Conservation (phyloP, 2,797 vertebrate species). For the Falco naumanni region DNA sequence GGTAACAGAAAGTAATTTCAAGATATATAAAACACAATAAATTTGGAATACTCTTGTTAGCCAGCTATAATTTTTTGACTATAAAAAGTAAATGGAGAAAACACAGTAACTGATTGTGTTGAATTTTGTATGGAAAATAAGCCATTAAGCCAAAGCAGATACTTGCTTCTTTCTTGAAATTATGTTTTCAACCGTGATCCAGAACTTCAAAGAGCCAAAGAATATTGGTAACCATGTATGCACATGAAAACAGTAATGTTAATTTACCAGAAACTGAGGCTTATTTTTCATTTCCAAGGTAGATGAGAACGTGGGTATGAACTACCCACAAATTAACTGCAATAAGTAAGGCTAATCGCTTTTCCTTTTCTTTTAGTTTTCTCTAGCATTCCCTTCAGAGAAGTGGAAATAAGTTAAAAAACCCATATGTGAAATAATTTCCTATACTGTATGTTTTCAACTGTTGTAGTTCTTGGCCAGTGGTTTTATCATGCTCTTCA, state of each 20-base stretch:
- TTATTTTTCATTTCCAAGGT: background rate
- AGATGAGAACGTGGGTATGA: background rate
- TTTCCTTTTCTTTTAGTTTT: background rate
- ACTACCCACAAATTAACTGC: background rate
- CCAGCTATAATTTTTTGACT: slow-evolving; percentile 18
- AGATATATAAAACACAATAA: background rate
- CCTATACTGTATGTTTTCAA: background rate
- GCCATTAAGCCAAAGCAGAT: slow-evolving; percentile 11
- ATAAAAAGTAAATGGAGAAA: slow-evolving; percentile 11
- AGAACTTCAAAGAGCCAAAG: background rate
- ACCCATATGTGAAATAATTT: background rate
- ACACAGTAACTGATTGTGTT: background rate
- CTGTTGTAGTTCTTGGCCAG: background rate
- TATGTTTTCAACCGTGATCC: background rate
- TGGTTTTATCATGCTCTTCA: background rate
- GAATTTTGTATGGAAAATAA: background rate
- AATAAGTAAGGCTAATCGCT: background rate
- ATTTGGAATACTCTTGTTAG: background rate
- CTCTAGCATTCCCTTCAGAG: background rate
- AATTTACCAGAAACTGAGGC: background rate
- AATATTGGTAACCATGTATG: background rate
- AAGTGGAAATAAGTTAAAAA: background rate
- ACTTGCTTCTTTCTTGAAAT: background rate
- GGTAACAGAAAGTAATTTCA: background rate
- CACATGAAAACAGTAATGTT: background rate